Evolutionary conservation across 1,140 invertebrate genomes (phyloP).

Genomic region (Psix sp.): DNA sequence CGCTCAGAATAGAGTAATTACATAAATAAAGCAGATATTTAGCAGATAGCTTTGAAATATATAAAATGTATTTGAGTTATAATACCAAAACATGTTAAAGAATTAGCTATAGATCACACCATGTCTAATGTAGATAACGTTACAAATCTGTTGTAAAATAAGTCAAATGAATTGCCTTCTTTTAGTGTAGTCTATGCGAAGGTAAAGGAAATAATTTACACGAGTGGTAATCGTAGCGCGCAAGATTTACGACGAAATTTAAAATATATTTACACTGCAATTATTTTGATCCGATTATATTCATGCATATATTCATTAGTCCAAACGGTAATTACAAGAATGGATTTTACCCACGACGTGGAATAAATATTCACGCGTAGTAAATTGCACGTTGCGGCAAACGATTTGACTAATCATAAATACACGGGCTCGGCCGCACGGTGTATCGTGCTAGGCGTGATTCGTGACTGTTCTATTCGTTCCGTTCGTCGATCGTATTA

Average conservation of each 20-base stretch:
- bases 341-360: constrained; percentile 44
- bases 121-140: too few relatives aligned
- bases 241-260: constrained; percentile 59
- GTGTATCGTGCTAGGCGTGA: constrained; percentile 21
- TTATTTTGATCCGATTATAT: constrained; percentile 62
- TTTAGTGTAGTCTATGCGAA: too few relatives aligned
- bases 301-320: constrained; percentile 59
- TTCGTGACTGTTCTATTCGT: constrained; percentile 44
- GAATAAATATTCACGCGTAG: constrained; percentile 59
- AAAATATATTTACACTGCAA: constrained; percentile 59
- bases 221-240: neutral
- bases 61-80: too few relatives aligned
- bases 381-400: constrained; percentile 56
- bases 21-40: too few relatives aligned
- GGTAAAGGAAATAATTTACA: too few relatives aligned
- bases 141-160: too few relatives aligned
- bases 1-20: too few relatives aligned
- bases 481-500: constrained; percentile 26
- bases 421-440: constrained; percentile 8
- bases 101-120: too few relatives aligned
- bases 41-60: too few relatives aligned
- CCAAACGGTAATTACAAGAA: constrained; percentile 59
- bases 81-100: too few relatives aligned
- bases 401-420: constrained; percentile 56
- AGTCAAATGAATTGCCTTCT: too few relatives aligned